phyloP scores from a whole-genome alignment of 2,113 vertebrate genomes.

The Nibea coibor region DNA sequence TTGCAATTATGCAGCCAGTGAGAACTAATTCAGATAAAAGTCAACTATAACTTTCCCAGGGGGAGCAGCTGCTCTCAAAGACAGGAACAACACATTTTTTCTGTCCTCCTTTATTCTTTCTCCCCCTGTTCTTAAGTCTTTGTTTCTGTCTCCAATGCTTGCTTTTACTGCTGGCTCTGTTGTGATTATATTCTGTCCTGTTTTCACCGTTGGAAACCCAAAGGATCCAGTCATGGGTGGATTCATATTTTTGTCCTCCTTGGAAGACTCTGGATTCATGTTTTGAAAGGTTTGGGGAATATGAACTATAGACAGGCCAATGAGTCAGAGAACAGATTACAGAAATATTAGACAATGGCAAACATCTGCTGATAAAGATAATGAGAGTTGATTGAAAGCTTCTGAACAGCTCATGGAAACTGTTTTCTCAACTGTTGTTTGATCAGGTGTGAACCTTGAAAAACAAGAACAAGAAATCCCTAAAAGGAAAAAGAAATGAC shows the following conservation, averaged over 20 bases:
- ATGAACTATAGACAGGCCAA: neutral
- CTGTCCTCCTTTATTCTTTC: conserved; percentile 7
- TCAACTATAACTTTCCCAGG: conserved; percentile 35
- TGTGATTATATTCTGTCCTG: conserved; percentile 48
- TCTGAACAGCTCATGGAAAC: neutral
- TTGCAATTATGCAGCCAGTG: conserved; percentile 40
- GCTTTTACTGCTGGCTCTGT: conserved; percentile 43
- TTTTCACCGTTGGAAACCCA: conserved; percentile 47
- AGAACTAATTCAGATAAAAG: conserved; percentile 46
- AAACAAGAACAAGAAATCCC: neutral
- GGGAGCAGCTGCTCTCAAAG: conserved; percentile 41
- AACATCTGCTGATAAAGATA: neutral
- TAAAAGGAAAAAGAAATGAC: neutral
- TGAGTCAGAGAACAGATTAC: neutral
- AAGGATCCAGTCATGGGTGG: conserved; percentile 39
- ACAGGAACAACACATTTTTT: conserved; percentile 25
- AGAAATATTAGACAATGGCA: neutral
- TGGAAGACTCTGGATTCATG: conserved; percentile 17
- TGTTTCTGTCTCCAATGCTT: conserved; percentile 36
- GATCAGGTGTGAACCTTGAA: neutral
- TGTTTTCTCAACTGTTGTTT: conserved; percentile 5
- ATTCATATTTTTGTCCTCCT: conserved; percentile 43
- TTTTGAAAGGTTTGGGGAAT: conserved; percentile 13
- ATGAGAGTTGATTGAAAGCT: conserved; percentile 16
- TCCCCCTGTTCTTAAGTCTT: conserved; percentile 16